phyloP scores from a whole-genome alignment of 2,797 vertebrate genomes.

The Chelon labrosus region DNA sequence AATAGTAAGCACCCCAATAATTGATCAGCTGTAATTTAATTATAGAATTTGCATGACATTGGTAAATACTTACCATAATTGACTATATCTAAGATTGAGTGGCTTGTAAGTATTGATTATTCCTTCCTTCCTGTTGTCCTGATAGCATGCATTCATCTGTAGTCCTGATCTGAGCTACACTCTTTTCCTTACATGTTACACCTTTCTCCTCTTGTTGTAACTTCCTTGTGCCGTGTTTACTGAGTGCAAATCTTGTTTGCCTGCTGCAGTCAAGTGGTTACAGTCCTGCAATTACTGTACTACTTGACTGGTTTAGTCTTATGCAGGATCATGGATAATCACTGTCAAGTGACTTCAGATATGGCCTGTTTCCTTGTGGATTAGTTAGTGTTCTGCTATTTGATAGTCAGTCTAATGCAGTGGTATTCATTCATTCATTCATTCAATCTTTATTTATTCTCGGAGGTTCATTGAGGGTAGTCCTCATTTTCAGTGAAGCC shows the following conservation, averaged over 20 bases:
- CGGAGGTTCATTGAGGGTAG: too few species aligned
- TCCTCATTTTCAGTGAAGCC: too few species aligned
- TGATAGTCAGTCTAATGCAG: not conserved
- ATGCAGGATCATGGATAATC: not conserved
- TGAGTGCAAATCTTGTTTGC: slow-evolving; percentile 26
- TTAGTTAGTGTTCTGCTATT: slow-evolving; percentile 1
- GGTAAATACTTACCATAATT: slow-evolving; percentile 48
- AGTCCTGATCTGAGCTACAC: slow-evolving; percentile 31
- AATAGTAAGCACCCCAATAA: slow-evolving; percentile 13
- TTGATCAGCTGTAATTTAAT: slow-evolving; percentile 25
- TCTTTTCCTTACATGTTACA: slow-evolving; percentile 35
- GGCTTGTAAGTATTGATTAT: slow-evolving; percentile 53
- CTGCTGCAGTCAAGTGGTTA: slow-evolving; percentile 20
- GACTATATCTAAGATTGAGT: slow-evolving; percentile 36
- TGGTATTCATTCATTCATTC: too few species aligned
- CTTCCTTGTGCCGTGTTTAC: slow-evolving; percentile 36
- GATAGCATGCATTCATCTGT: slow-evolving; percentile 59
- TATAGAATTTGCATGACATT: slow-evolving; percentile 69
- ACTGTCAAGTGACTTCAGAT: not conserved
- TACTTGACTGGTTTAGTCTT: not conserved
- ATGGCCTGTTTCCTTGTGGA: not conserved
- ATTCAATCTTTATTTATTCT: too few species aligned
- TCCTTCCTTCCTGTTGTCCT: slow-evolving; percentile 35
- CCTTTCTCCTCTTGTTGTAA: slow-evolving; percentile 20
- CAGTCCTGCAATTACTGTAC: not conserved